Conservation (phyloP, 2,113 vertebrate genomes). For the Lethenteron camtschaticum region DNA sequence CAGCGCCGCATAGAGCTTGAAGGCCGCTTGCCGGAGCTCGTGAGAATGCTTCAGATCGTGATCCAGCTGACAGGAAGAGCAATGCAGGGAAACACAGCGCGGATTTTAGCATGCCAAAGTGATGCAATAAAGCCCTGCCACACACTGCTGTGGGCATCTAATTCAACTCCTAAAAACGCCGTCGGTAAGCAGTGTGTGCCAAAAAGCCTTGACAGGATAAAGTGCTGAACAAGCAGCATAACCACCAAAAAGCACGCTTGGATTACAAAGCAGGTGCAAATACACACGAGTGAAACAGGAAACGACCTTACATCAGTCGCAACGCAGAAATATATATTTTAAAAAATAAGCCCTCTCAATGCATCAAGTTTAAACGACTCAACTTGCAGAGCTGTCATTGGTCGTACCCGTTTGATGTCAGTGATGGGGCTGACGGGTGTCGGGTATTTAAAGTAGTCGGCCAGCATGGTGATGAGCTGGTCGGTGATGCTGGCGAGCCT, state of each 20-base stretch:
- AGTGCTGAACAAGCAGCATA: no score
- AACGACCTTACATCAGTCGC: no score
- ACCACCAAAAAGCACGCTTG: not conserved
- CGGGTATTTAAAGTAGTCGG: conserved; percentile 97
- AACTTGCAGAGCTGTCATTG: no score
- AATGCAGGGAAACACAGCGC: not conserved
- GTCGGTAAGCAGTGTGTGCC: no score
- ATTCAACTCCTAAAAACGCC: no score
- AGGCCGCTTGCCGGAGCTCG: conserved; percentile 84
- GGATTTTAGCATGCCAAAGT: no score
- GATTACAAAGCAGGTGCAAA: not conserved
- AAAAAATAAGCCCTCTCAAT: no score
- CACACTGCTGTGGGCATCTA: no score
- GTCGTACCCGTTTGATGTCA: conserved; percentile 84
- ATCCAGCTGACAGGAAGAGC: conserved; percentile 40
- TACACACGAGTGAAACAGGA: no score
- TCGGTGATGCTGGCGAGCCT: conserved; percentile 84
- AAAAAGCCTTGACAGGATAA: no score
- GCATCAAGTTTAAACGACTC: not conserved
- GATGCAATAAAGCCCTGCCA: no score
- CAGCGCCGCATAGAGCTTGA: conserved; percentile 90
- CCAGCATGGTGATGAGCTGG: conserved; percentile 83
- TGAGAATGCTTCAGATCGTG: conserved; percentile 95
- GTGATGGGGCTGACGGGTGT: conserved; percentile 94
- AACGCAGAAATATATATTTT: no score